Base-by-base conservation (phyloP, 1,140 invertebrate genomes). In the Varroa destructor region DNA sequence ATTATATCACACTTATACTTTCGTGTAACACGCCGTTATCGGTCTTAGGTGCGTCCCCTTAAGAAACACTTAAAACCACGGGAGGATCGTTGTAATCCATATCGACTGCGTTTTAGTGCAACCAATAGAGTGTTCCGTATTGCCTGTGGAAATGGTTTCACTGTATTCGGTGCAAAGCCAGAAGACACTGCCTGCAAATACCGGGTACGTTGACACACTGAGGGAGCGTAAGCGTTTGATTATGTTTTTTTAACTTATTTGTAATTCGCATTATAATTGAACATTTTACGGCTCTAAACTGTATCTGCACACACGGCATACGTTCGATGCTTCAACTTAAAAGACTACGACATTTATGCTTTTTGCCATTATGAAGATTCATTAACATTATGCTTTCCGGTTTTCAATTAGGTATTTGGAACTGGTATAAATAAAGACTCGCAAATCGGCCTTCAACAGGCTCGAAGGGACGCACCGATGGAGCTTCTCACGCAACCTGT, bases 391-490 rank as follows among this genome's bases (percentile, higher is more conserved):
- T 25, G 25, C 25, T 25, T 25, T 25, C 25, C 25, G 25, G 25
- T 25, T 67, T 67, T 46, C 40, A 67, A 14, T 25, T 40, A 88
- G 78, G 79, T 96, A 1, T 93, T 89, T 83, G 93, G 91, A 0
- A 87, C 86, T 74, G 94, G 94, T 0, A 84, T 96, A 43, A 97
- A 97, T 80, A 89, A 88, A 42, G 90, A 94, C 80, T 92, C 89
- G 3, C 94, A 97, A 82, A 83, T 97, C 72, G 91, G 93, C 74
- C 83, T 80, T 74, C 80, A 82, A 1, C 36, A 10, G 0, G 37
- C 3, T 43, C 55, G 37, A 54, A 72, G 58, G 10, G 58, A 67
- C 40, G 12, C 36, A 12, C n/a, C 14, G 3, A 71, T 73, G 55
- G 72, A 54, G 12, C 43, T 71, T 10, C 54, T 55, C 42, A 71